These are phyloP conservation scores for Lepidocolaptes lacrymiger DNA, from an alignment of 2,797 vertebrate species.

Conservation along the genomic window DNA sequence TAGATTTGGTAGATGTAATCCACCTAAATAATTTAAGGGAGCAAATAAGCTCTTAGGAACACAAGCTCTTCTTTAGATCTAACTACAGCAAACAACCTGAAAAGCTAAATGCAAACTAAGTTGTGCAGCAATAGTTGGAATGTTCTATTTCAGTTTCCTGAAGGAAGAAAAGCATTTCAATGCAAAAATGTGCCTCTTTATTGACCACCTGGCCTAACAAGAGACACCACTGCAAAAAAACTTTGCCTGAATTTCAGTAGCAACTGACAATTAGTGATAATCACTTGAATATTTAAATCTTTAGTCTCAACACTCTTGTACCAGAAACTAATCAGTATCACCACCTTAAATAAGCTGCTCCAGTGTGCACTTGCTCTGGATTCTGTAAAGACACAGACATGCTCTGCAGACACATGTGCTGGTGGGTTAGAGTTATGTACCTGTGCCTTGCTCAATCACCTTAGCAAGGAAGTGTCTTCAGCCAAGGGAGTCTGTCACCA, in stretches of 20 bases:
- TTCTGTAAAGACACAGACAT: rapidly evolving
- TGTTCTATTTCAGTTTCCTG: background rate
- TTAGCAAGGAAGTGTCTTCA: background rate
- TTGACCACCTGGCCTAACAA: background rate
- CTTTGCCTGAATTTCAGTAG: background rate
- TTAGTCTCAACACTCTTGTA: background rate
- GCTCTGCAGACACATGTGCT: rapidly evolving
- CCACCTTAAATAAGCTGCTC: background rate
- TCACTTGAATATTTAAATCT: background rate
- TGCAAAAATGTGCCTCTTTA: background rate
- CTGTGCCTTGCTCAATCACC: background rate
- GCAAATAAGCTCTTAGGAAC: background rate
- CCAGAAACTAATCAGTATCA: background rate
- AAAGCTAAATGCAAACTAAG: background rate
- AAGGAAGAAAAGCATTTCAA: background rate
- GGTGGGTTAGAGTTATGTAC: background rate
- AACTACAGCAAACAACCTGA: background rate
- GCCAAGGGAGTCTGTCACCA: background rate
- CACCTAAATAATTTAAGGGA: background rate
- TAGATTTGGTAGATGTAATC: background rate
- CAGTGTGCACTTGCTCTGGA: background rate
- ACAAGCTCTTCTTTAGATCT: background rate
- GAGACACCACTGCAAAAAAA: background rate
- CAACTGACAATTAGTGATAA: background rate
- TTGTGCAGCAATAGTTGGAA: background rate